Conservation (phyloP, 2,888 invertebrate genomes). For the Agrotis segetum region DNA sequence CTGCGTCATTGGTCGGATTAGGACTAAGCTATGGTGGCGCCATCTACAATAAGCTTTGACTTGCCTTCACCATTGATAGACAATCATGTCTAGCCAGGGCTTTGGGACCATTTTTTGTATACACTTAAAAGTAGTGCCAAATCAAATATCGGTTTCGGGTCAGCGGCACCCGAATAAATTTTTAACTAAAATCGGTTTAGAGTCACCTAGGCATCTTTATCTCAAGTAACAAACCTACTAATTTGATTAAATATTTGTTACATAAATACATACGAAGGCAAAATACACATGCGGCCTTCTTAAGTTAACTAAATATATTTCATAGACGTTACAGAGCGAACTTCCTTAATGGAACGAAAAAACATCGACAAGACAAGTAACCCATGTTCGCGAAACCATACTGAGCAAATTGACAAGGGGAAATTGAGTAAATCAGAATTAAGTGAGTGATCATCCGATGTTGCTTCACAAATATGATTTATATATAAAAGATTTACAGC, state of each 20-base stretch:
- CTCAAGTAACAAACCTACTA: too few species aligned
- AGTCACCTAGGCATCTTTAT: too few species aligned
- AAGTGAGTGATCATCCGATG: slow-evolving; percentile 60
- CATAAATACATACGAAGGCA: not conserved
- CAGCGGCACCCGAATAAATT: too few species aligned
- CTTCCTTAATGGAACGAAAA: not conserved
- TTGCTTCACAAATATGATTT: slow-evolving; percentile 69
- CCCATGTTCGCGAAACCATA: slow-evolving; percentile 29
- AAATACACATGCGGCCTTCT: not conserved
- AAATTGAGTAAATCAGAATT: slow-evolving; percentile 64
- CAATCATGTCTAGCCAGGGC: too few species aligned
- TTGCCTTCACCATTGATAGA: too few species aligned
- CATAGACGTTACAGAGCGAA: not conserved
- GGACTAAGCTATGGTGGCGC: too few species aligned
- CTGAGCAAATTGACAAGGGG: slow-evolving; percentile 33
- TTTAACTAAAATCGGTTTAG: too few species aligned
- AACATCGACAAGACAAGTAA: slow-evolving; percentile 3
- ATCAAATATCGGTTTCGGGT: too few species aligned
- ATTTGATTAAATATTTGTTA: not conserved
- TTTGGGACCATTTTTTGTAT: too few species aligned
- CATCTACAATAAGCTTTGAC: too few species aligned
- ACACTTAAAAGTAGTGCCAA: too few species aligned
- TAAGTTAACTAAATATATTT: not conserved
- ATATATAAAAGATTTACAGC: slow-evolving; percentile 66
- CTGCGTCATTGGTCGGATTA: too few species aligned